Percentiles rank a stretch among this genome's conserved stretches.
Evolutionary conservation across 2,797 vertebrate species (phyloP).

Genomic region (Helostoma temminkii): DNA sequence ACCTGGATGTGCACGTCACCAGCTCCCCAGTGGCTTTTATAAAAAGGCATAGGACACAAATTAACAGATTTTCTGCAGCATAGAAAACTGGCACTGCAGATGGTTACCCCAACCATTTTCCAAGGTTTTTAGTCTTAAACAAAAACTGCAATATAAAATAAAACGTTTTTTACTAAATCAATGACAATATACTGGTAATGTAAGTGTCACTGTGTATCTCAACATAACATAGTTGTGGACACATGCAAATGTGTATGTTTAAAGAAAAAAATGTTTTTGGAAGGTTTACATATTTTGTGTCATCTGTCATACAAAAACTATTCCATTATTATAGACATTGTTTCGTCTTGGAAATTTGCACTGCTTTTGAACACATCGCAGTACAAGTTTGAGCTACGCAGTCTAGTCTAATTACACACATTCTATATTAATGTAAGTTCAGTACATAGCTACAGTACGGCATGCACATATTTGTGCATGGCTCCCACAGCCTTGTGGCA

Average conservation of each 20-base stretch:
- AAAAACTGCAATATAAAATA: conserved; percentile 27
- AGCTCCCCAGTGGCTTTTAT: conserved; percentile 66
- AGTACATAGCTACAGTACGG: too few relatives aligned
- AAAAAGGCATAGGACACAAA: conserved; percentile 70
- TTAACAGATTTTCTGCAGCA: conserved; percentile 71
- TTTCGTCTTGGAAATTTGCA: not conserved
- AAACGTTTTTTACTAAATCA: not conserved
- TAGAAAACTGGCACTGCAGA: conserved; percentile 68
- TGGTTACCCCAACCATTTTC: conserved; percentile 53
- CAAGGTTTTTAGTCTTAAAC: conserved; percentile 27
- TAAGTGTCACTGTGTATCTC: not conserved
- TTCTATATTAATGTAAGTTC: too few relatives aligned
- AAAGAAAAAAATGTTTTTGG: too few relatives aligned
- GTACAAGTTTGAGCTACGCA: not conserved
- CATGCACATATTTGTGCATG: too few relatives aligned
- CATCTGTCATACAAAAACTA: not conserved
- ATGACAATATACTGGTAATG: not conserved
- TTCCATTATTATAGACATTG: not conserved
- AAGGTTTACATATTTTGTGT: not conserved
- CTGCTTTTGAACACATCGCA: conserved; percentile 10
- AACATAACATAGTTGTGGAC: not conserved
- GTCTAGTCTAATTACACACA: not conserved
- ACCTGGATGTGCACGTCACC: conserved; percentile 68
- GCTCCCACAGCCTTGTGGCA: too few relatives aligned
- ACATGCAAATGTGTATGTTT: not conserved